A percentile compares a stretch with the other conserved stretches of the same genome.
phyloP scores from a whole-genome alignment of 2,113 vertebrate species.

The Sinocyclocheilus anshuiensis region DNA sequence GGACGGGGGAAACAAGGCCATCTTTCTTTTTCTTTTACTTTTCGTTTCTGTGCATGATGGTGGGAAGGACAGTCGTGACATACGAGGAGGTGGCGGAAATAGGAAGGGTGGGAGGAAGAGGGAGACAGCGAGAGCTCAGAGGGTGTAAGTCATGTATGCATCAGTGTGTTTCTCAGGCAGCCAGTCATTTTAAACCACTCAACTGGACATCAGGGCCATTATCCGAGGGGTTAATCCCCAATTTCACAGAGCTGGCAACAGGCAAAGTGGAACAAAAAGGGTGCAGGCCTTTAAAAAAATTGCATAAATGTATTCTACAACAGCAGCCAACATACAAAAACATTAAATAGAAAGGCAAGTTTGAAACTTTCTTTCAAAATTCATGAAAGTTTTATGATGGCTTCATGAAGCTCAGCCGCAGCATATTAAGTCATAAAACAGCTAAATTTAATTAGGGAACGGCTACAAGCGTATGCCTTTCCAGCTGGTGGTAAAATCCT shows the following conservation, averaged over 20 bases:
- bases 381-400: not conserved
- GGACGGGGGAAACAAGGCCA: slow-evolving; percentile 30
- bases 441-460: slow-evolving; percentile 15
- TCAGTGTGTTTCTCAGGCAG: slow-evolving; percentile 65
- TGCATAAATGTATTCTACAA: not conserved
- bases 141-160: slow-evolving; percentile 21
- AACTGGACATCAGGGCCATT: slow-evolving; percentile 78
- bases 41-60: not conserved
- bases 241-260: slow-evolving; percentile 69
- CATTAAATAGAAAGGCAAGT: not conserved
- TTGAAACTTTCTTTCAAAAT: slow-evolving; percentile 8
- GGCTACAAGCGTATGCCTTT: not conserved
- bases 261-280: slow-evolving; percentile 22
- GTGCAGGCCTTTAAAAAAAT: too few species aligned
- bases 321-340: not conserved
- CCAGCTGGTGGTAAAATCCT: slow-evolving; percentile 28
- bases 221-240: slow-evolving; percentile 77
- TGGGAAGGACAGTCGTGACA: slow-evolving; percentile 38
- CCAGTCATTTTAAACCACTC: slow-evolving; percentile 78
- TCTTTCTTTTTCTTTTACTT: slow-evolving; percentile 12
- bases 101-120: slow-evolving; percentile 67
- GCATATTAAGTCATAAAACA: slow-evolving; percentile 10
- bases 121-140: slow-evolving; percentile 60
- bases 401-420: not conserved
- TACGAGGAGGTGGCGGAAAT: slow-evolving; percentile 60